These are phyloP conservation scores for Diaphora mendica DNA, from an alignment of 2,888 invertebrate species.

Conservation along the genomic window DNA sequence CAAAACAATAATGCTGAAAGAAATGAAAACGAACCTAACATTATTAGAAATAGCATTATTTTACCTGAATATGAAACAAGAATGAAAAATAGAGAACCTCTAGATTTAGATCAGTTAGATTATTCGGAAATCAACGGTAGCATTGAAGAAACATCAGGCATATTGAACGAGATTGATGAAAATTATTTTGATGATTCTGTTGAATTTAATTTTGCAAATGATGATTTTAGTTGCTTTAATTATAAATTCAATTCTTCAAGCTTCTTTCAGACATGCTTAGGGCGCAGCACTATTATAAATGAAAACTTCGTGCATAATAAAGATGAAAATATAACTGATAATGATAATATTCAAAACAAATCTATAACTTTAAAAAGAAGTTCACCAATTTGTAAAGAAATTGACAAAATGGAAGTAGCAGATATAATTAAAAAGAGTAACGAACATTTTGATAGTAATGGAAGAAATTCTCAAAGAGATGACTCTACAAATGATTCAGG, in stretches of 20 bases:
- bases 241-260: neutral
- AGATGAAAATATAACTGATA: neutral
- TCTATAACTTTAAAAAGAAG: neutral
- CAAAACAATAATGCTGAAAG: neutral
- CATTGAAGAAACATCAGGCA: neutral
- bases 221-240: neutral
- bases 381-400: neutral
- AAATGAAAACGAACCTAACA: constrained; percentile 38
- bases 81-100: constrained; percentile 21
- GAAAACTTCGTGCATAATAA: neutral
- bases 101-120: constrained; percentile 34
- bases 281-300: neutral
- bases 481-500: constrained; percentile 54
- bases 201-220: neutral
- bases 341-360: neutral
- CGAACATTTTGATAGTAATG: constrained; percentile 13
- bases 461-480: constrained; percentile 11
- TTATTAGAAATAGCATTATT: constrained; percentile 41
- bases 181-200: neutral
- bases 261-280: neutral
- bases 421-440: neutral
- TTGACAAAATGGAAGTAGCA: neutral
- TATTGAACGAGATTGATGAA: neutral
- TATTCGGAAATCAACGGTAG: constrained; percentile 18
- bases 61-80: constrained; percentile 54